Base-by-base conservation (phyloP, 1,140 invertebrate genomes). In the Diorhabda sublineata region DNA sequence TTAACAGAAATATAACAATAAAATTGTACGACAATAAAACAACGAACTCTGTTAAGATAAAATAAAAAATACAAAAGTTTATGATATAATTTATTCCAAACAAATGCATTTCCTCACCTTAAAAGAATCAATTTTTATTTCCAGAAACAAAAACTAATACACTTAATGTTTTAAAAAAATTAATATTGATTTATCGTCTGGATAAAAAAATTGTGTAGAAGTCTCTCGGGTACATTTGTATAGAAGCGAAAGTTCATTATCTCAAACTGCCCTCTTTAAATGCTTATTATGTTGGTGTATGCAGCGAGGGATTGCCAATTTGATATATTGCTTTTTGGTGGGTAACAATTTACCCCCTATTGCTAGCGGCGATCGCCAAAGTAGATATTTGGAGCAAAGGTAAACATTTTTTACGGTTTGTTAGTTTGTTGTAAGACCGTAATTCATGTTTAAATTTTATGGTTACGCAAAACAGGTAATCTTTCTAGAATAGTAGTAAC, bases 271-370 rank as follows among this genome's bases (percentile, higher is more conserved):
- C 64, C 69, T 65, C 66, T 74, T 74, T 74, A 74, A 72, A 74
- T 73, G 73, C 73, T 69, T 73, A 74, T 74, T 74, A 74, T 69
- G 73, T 70, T 70, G 69, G 71, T 66, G 67, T 71, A 72, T 61
- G 66, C 66, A 41, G 45, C 65, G 62, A 73, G 69, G 69, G 68
- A 72, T 67, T 73, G 69, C 73, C 69, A 71, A 74, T 74, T 73
- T 74, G 73, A 74, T 74, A 74, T 74, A 74, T 74, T 69, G 70
- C 69, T 52, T 52, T 52, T 69, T 64, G 63, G 68, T 62, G 69
- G 66, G 71, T 67, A 67, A 69, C 71, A 52, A 71, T 68, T 71
- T 64, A 58, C 65, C 66, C 69, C 69, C 66, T 67, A 59, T 44
- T 7, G 66, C 66, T 60, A n/a, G 66, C 58, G 66, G 66, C 58